Evolutionary conservation across 1,140 invertebrate genomes (phyloP), one percentile per base, ranked within the genome.

Genomic region (Pachypsylla venusta): DNA sequence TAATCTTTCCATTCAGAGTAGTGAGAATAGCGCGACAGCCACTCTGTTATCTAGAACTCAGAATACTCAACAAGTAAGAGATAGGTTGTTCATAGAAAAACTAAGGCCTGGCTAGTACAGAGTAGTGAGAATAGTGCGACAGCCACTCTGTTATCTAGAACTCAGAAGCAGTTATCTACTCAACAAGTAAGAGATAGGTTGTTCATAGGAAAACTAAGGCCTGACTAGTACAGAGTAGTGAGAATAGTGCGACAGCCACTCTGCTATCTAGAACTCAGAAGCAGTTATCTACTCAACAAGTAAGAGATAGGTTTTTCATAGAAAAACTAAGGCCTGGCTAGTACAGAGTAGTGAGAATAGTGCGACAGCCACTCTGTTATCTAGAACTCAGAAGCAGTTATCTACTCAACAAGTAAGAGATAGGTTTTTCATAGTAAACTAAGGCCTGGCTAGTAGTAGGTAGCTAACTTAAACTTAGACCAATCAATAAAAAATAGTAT

Each of bases 281-380:
- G 65, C 76, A 79, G 65, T 76, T 78, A 65, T 76, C 76, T 58
- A 77, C 75, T 48, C 78, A 80, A 64, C 77, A 79, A 73, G 77
- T 78, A 70, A 69, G 26, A 30, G 26, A 25, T 57, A 19, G 16
- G 16, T 20, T 24, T 56, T 25, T 56, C 7, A 25, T 26, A 26
- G 25, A 5, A 22, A 7, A 42, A 16, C 16, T 54, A 5, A n/a
- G 10, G 19, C 56, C 24, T 30, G n/a, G 16, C n/a, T 48, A 26
- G 25, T 57, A 14, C 14, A 10, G n/a, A 10, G n/a, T 53, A 57
- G 30, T 35, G 16, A 14, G 7, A 19, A n/a, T 48, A 39, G n/a
- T 7, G 16, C 7, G 22, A 10, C 26, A 27, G 10, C 20, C 7
- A 10, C 5, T 14, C 10, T 10, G 61, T 72, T 79, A 61, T 74